Base-by-base conservation (phyloP, 2,797 vertebrate species). In the Trachurus trachurus region DNA sequence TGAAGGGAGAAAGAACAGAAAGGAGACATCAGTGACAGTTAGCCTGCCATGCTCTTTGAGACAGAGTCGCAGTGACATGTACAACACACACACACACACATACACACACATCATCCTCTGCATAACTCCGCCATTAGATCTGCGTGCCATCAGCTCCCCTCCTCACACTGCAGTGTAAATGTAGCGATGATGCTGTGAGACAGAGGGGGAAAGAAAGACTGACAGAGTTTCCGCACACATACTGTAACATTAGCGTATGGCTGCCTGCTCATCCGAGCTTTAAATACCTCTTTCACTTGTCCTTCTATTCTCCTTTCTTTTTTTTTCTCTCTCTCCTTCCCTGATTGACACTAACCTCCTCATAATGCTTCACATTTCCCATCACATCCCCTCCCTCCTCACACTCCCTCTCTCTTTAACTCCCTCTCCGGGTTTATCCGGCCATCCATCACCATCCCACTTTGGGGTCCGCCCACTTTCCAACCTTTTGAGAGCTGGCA, bases 171-270 rank as follows among this genome's bases (percentile, higher is more conserved):
- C 73, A 58, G 71, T 63, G 69, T 72, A 76, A 83, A 26, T 75
- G 80, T 59, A 71, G 66, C 79, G 85, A 76, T 84, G 76, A 78
- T 50, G 64, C 50, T 47, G 66, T 45, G 75, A 78, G 77, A 80
- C 60, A 31, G 65, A 49, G 60, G 42, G 42, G 31, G 26, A 76
- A 16, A 52, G 42, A 75, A 21, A 77, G 42, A 50, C 34, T 60
- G 76, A 78, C 57, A 44, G 40, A 65, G 39, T 47, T 54, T 75
- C 26, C 42, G 39, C 81, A 83, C 61, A 70, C 53, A 34, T 34
- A 73, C 50, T 70, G 61, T 39, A 67, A 68, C 62, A 83, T 71
- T 49, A 71, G 42, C 34, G 13, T 70, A 62, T 37, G 70, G 60
- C 58, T 66, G 71, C 65, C 57, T 57, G 75, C 80, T 87, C 82